Evolutionary conservation across 2,113 vertebrate genomes (phyloP), one percentile per base, ranked within the genome.

Genomic region (Herpetotheres cachinnans): DNA sequence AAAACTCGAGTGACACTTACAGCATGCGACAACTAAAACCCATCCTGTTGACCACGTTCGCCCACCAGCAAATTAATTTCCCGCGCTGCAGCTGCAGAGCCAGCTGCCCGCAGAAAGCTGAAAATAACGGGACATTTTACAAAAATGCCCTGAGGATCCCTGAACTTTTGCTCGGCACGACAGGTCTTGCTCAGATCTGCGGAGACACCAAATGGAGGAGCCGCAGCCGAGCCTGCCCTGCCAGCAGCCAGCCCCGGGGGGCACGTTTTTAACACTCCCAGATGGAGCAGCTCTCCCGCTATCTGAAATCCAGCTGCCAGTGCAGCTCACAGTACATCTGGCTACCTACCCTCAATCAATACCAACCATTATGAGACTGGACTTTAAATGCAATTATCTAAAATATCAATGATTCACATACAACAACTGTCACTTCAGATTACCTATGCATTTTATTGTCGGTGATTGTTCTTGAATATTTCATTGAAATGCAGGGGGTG

Each of bases 301-400:
- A 14, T 18, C 52, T 6, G 34, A 27, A 84, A 70, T 74, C 80
- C 74, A 61, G 72, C 76, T 79, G 65, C 78, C 72, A 29, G 82
- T 2, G 24, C 36, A 81, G 40, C 72, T 49, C 88, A 59, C 63
- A 54, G 63, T 50, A 78, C 82, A 67, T 56, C 71, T 54, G 85
- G 27, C 44, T 70, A 52, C 38, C 73, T 54, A 6, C 66, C 54
- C 91, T 67, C 72, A 62, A 95, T 97, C 92, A 83, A 94, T 96
- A 82, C 1, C 22, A 88, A 63, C 79, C 77, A 90, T 93, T 79
- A 94, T 24, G 91, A 90, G 92, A 46, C 73, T 49, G 86, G 97
- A 87, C 47, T 96, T 92, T 74, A 79, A 90, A 93, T 42, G 88
- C 71, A 93, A 94, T 97, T 96, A 97, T 82, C 89, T 93, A 61